phyloP scores from a whole-genome alignment of 1,140 invertebrate genomes.

The Rhyacophila brunnea region DNA sequence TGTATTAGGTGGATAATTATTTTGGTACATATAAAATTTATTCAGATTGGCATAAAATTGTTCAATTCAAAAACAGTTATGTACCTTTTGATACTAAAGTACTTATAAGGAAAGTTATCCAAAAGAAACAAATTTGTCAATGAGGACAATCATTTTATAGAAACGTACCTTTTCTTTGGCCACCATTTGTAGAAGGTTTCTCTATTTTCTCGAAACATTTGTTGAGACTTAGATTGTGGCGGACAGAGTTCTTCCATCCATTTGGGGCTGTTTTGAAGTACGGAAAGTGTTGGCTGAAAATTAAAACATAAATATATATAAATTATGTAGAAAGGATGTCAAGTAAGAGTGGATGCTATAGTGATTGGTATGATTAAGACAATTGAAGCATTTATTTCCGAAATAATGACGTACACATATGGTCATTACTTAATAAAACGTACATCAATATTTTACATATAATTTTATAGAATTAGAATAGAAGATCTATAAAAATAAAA shows the following conservation, averaged over 20 bases:
- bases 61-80: neutral
- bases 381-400: too few relatives aligned
- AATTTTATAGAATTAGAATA: too few relatives aligned
- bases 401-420: too few relatives aligned
- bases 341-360: too few relatives aligned
- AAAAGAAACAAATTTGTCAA: slow-evolving; percentile 5
- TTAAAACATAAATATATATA: slow-evolving; percentile 40
- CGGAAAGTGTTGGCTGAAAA: slow-evolving; percentile 91
- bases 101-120: neutral
- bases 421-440: too few relatives aligned
- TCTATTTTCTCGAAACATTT: slow-evolving; percentile 98
- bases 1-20: too few relatives aligned
- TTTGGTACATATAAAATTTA: too few relatives aligned
- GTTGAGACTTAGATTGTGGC: slow-evolving; percentile 94
- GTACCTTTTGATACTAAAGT: neutral
- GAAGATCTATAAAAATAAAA: too few relatives aligned
- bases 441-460: too few relatives aligned
- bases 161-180: slow-evolving; percentile 72
- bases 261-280: slow-evolving; percentile 97
- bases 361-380: too few relatives aligned
- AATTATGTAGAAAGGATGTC: too few relatives aligned
- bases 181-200: slow-evolving; percentile 79
- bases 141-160: too few relatives aligned
- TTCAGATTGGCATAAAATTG: neutral
- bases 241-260: slow-evolving; percentile 97